Conservation (phyloP, 2,113 vertebrate species). For the Bubo bubo region DNA sequence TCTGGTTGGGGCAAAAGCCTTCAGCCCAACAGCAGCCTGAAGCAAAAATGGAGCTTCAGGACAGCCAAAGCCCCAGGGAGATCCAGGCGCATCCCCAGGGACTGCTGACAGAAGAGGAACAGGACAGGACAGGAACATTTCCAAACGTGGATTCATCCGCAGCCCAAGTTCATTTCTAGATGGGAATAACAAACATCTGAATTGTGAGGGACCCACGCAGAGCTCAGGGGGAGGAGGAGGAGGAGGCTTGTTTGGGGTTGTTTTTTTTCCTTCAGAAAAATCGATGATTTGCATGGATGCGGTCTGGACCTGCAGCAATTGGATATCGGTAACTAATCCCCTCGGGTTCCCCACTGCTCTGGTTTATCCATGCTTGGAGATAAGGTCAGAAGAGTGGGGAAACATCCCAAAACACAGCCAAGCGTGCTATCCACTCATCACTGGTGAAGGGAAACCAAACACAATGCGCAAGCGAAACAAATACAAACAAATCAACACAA, state of each 20-base stretch:
- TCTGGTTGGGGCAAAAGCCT: background rate
- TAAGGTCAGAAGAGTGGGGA: background rate
- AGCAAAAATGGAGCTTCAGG: background rate
- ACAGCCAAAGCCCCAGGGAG: background rate
- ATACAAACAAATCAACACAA: constrained; percentile 42
- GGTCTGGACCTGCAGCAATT: background rate
- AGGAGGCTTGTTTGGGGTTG: background rate
- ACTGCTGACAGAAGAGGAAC: background rate
- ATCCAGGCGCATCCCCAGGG: background rate
- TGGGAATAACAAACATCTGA: background rate
- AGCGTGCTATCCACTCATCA: background rate
- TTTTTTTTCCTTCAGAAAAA: background rate
- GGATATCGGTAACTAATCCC: background rate
- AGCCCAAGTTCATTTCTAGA: background rate
- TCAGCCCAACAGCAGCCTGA: background rate
- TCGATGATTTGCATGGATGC: background rate
- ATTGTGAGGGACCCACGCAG: background rate
- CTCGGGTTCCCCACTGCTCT: background rate
- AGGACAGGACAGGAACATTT: background rate
- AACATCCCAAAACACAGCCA: background rate
- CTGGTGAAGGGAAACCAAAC: background rate
- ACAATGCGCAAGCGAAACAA: background rate
- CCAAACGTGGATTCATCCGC: background rate
- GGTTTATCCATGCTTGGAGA: background rate
- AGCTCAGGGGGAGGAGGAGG: background rate